Conservation (phyloP, 1,140 invertebrate genomes). For the Apis laboriosa region DNA sequence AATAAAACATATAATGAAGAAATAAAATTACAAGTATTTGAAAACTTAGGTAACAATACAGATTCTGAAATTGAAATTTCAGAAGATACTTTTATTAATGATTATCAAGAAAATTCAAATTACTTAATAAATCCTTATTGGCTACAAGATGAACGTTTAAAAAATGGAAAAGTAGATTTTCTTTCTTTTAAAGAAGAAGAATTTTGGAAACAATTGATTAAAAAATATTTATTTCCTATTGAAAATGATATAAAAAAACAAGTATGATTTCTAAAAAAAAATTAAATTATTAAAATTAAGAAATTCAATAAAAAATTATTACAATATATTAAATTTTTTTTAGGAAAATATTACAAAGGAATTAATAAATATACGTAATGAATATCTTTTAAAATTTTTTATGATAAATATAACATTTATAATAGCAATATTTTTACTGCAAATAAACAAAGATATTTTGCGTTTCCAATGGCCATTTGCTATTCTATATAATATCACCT, state of each 20-base stretch:
- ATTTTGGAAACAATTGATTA: conserved; percentile 89
- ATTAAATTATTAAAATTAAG: neutral
- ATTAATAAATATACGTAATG: conserved; percentile 86
- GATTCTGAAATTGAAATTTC: conserved; percentile 51
- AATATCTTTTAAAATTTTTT: conserved; percentile 89
- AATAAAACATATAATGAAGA: conserved; percentile 12
- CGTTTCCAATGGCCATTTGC: conserved; percentile 88
- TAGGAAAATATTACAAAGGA: conserved; percentile 83
- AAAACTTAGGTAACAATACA: conserved; percentile 7
- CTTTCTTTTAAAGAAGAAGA: conserved; percentile 83
- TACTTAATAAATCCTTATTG: conserved; percentile 84
- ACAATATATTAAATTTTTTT: conserved; percentile 18
- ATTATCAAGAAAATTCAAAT: conserved; percentile 63
- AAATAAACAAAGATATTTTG: conserved; percentile 87
- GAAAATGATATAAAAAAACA: conserved; percentile 76
- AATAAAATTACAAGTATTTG: conserved; percentile 19
- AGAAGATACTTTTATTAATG: neutral
- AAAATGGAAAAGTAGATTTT: conserved; percentile 84
- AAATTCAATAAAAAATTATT: neutral
- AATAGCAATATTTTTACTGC: conserved; percentile 89
- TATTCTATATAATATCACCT: conserved; percentile 85
- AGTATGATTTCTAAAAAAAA: conserved; percentile 30
- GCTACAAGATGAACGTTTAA: conserved; percentile 86
- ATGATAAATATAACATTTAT: conserved; percentile 93
- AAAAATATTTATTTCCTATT: conserved; percentile 87